Evolutionary conservation across 2,797 vertebrate genomes (phyloP).

Genomic region (Brachyalestes nurse): DNA sequence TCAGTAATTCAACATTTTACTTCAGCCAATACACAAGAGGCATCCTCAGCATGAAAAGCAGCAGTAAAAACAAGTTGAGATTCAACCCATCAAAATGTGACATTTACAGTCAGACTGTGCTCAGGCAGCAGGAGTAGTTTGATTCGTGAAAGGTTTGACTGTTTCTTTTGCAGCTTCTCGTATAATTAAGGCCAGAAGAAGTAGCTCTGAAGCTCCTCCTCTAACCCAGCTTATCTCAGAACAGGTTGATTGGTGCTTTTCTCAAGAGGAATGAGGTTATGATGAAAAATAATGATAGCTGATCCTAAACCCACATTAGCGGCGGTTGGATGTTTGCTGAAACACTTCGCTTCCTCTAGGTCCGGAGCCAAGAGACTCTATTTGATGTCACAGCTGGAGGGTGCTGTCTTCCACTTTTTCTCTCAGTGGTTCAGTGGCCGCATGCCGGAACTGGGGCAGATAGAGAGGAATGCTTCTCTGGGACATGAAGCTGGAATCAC

Average conservation of each 20-base stretch:
- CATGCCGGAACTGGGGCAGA: conserved; percentile 87
- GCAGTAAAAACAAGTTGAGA: conserved; percentile 35
- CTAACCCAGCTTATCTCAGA: conserved; percentile 4
- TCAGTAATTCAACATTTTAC: conserved; percentile 9
- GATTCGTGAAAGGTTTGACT: conserved; percentile 4
- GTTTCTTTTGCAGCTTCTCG: conserved; percentile 7
- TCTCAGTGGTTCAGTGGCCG: conserved; percentile 66
- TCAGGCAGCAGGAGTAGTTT: conserved; percentile 13
- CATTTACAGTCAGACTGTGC: conserved; percentile 37
- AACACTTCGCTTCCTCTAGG: conserved; percentile 8
- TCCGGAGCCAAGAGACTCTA: conserved; percentile 12
- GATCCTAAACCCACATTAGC: background rate
- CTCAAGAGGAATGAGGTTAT: conserved; percentile 25
- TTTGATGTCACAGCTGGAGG: conserved; percentile 41
- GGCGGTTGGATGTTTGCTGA: background rate
- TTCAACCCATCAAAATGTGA: conserved; percentile 32
- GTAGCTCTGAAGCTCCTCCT: background rate
- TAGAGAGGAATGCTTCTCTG: conserved; percentile 75
- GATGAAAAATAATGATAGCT: background rate
- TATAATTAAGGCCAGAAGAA: conserved; percentile 2
- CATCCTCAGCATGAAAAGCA: conserved; percentile 29
- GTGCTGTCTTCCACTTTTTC: conserved; percentile 60
- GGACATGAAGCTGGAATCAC: conserved; percentile 50
- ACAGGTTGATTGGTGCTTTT: background rate
- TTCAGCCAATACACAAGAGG: conserved; percentile 10